These are phyloP conservation scores for Alectura lathami DNA, from an alignment of 2,113 vertebrate genomes.

Conservation along the genomic window DNA sequence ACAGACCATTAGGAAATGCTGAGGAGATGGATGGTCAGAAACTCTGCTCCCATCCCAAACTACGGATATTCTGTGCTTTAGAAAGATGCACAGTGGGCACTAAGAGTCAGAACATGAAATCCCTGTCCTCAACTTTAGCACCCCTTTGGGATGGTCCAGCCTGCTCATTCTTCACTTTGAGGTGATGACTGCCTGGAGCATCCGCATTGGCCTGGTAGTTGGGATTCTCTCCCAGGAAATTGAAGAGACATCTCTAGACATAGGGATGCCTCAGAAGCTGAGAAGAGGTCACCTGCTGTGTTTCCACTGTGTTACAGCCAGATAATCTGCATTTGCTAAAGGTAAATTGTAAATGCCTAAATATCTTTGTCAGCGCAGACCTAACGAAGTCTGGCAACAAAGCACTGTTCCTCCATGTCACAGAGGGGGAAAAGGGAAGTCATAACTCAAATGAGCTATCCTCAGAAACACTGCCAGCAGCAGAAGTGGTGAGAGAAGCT, in stretches of 20 bases:
- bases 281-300: background rate
- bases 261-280: background rate
- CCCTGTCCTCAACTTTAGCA: background rate
- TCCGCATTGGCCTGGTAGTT: background rate
- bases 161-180: background rate
- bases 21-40: background rate
- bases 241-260: background rate
- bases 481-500: background rate
- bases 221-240: background rate
- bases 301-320: background rate
- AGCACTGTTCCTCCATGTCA: background rate
- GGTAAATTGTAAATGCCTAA: background rate
- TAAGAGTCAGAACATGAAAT: background rate
- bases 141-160: background rate
- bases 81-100: background rate
- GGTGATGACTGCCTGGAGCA: background rate
- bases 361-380: background rate
- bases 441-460: background rate
- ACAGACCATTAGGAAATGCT: background rate
- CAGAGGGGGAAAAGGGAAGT: background rate
- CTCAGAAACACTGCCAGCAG: background rate
- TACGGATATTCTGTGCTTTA: background rate
- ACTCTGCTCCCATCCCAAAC: background rate
- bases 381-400: background rate
- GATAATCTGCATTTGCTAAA: background rate